Conservation (phyloP, 35 echinoderm and acorn worm species). For the Strongylocentrotus purpuratus region DNA sequence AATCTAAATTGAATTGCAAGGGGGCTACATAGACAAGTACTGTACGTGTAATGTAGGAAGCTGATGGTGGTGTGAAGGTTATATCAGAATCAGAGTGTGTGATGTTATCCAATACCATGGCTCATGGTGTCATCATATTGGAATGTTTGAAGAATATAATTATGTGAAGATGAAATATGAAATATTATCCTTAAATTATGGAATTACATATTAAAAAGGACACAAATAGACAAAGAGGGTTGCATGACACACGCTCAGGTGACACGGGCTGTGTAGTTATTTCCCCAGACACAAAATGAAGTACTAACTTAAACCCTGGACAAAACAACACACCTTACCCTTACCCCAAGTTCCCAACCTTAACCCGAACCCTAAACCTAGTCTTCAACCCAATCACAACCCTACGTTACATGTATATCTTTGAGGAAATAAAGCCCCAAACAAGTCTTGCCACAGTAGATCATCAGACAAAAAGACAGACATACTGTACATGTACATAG, state of each 20-base stretch:
- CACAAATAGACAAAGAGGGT: background rate
- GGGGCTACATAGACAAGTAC: background rate
- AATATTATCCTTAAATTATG: background rate
- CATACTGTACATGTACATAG: background rate
- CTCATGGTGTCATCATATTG: background rate
- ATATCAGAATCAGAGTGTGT: background rate
- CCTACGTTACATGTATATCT: no score
- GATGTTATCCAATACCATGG: background rate
- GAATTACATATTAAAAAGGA: background rate
- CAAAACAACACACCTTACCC: no score
- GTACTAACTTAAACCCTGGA: no score
- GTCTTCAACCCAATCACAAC: no score
- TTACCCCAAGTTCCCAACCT: no score
- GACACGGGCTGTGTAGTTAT: no score
- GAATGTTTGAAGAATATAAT: background rate
- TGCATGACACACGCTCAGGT: no score
- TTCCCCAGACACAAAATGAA: no score
- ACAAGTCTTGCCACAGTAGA: no score
- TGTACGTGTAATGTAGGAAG: background rate
- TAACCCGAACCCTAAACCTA: no score
- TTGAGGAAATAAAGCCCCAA: no score
- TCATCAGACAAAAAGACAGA: no score
- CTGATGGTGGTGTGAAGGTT: background rate
- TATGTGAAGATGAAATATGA: background rate
- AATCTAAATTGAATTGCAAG: slow-evolving; percentile 33